phyloP scores from a whole-genome alignment of 2,888 invertebrate species.

The Phrixothrix hirtus region DNA sequence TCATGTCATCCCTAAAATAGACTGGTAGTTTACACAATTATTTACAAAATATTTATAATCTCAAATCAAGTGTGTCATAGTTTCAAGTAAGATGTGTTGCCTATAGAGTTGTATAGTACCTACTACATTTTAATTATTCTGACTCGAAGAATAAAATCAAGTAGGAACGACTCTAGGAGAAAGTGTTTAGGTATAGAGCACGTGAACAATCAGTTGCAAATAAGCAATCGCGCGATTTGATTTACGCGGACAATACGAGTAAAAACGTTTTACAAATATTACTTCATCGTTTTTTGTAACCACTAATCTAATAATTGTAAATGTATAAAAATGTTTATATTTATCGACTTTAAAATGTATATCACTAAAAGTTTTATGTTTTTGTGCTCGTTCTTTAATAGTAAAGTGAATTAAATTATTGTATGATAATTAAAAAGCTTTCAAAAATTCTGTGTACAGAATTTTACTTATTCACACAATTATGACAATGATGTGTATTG shows the following conservation, averaged over 20 bases:
- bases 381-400: not conserved
- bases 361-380: not conserved
- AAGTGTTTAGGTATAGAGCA: constrained; percentile 45
- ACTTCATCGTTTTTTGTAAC: too few species aligned
- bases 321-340: not conserved
- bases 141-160: constrained; percentile 2
- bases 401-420: not conserved
- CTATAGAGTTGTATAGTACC: not conserved
- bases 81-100: too few species aligned
- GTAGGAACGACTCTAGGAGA: constrained; percentile 44
- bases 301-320: too few species aligned
- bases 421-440: not conserved
- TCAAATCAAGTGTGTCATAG: too few species aligned
- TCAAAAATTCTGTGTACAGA: not conserved
- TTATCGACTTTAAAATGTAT: not conserved
- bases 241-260: not conserved
- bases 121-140: too few species aligned
- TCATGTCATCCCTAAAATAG: too few species aligned
- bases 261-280: not conserved
- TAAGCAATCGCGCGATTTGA: constrained; percentile 35
- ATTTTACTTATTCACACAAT: not conserved
- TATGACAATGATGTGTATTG: not conserved
- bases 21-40: too few species aligned
- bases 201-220: constrained; percentile 49
- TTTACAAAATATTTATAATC: too few species aligned